Evolutionary conservation across 2,797 vertebrate genomes (phyloP).

Genomic region (Perodicticus potto): DNA sequence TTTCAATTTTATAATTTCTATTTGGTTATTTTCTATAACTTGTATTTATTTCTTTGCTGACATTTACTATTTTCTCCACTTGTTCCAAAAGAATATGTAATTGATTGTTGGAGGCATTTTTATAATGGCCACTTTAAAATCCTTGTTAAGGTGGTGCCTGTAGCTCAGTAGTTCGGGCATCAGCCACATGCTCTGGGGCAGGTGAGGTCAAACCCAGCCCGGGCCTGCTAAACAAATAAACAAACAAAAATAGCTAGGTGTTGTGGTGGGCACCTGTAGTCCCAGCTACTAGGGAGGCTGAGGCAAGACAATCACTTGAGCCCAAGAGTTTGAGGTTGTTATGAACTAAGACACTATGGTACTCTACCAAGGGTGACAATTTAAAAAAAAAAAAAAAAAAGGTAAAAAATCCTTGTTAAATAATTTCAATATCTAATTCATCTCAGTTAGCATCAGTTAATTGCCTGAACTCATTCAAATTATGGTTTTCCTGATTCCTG

Average conservation of each 20-base stretch:
- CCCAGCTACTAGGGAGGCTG: no score
- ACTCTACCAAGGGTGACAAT: no score
- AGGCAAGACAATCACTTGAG: no score
- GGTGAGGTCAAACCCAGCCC: no score
- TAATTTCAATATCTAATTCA: slow-evolving; percentile 53
- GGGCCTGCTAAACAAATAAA: no score
- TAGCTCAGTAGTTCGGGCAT: no score
- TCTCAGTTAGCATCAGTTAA: not conserved
- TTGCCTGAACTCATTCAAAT: not conserved
- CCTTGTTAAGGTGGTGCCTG: not conserved
- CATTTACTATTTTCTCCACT: slow-evolving; percentile 21
- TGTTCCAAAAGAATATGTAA: slow-evolving; percentile 28
- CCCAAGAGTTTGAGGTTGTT: no score
- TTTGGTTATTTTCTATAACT: slow-evolving; percentile 28
- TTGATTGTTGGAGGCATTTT: slow-evolving; percentile 36
- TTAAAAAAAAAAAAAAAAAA: no score
- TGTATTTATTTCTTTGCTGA: slow-evolving; percentile 25
- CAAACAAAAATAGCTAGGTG: no score
- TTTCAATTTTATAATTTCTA: slow-evolving; percentile 32
- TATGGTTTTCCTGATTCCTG: not conserved
- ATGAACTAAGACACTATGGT: no score
- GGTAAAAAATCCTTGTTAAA: not conserved
- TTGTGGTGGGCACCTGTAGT: no score
- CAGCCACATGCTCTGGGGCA: no score
- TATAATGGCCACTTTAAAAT: slow-evolving; percentile 35